A percentile compares a stretch with the other conserved stretches of the same genome.
Evolutionary conservation across 37 sponge, comb jelly and placozoan genomes (phyloP).

Genomic region (Spongilla lacustris): DNA sequence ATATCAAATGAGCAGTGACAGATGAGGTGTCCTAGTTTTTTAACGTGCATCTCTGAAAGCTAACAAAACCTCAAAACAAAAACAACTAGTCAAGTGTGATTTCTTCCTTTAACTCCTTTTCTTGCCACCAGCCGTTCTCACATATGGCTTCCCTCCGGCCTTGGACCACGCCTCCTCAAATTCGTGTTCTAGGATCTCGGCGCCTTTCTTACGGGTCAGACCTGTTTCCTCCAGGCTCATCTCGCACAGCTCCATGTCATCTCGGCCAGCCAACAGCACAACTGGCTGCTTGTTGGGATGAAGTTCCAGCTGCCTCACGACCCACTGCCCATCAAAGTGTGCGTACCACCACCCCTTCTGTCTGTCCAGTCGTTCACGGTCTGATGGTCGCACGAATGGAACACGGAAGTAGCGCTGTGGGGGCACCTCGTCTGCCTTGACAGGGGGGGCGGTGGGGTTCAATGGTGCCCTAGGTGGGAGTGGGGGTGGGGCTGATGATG

Average conservation of each 20-base stretch:
- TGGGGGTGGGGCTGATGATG: constrained; percentile 34
- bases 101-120: too few relatives aligned
- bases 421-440: constrained; percentile 16
- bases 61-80: too few relatives aligned
- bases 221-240: constrained; percentile 94
- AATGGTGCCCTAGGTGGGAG: constrained; percentile 22
- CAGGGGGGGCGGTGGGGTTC: not conserved
- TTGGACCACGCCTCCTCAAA: constrained; percentile 90
- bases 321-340: constrained; percentile 97
- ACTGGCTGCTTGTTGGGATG: constrained; percentile 85
- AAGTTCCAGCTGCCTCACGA: constrained; percentile 95
- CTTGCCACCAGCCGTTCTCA: not conserved
- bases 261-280: constrained; percentile 85
- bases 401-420: constrained; percentile 95
- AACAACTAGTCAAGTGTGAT: too few relatives aligned
- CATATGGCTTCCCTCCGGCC: constrained; percentile 79
- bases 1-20: too few relatives aligned
- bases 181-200: constrained; percentile 86
- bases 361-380: constrained; percentile 46
- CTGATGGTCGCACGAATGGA: constrained; percentile 85
- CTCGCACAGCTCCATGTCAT: constrained; percentile 99
- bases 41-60: too few relatives aligned
- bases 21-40: too few relatives aligned
- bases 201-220: constrained; percentile 86
- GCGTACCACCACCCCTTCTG: constrained; percentile 99